Evolutionary conservation across 2,797 vertebrate species (phyloP).

Genomic region (Clarias platycephalus): DNA sequence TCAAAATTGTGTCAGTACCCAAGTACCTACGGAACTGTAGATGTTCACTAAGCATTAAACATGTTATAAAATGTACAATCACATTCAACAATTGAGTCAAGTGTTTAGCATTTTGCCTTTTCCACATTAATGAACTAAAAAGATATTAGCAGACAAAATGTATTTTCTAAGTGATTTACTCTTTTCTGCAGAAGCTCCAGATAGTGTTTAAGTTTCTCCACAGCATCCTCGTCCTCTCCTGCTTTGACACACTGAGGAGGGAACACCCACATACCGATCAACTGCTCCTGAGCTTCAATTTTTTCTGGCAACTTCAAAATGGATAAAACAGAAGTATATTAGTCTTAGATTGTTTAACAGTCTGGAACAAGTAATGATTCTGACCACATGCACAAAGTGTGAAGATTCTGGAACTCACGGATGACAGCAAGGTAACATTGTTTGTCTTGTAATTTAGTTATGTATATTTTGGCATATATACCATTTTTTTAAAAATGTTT

Average conservation of each 20-base stretch:
- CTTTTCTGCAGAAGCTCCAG: conserved; percentile 81
- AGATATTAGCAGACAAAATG: background rate
- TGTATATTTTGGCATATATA: no score
- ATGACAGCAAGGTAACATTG: no score
- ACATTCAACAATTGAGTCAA: background rate
- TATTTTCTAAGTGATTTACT: conserved; percentile 68
- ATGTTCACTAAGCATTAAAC: background rate
- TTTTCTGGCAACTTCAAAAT: conserved; percentile 79
- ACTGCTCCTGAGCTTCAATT: conserved; percentile 77
- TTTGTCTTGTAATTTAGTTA: no score
- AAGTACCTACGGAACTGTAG: background rate
- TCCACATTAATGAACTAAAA: background rate
- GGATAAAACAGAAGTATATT: conserved; percentile 42
- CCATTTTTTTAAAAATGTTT: no score
- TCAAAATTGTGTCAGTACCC: no score
- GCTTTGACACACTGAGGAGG: conserved; percentile 72
- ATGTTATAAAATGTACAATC: background rate
- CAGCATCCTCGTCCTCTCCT: conserved; percentile 69
- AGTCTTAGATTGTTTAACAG: background rate
- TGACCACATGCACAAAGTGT: background rate
- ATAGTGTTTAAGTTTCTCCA: conserved; percentile 78
- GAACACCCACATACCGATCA: conserved; percentile 86
- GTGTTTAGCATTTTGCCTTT: background rate
- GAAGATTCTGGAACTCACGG: no score
- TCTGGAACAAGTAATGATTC: background rate